A percentile compares a stretch with the other conserved stretches of the same genome.
Conservation (phyloP, 2,797 vertebrate genomes). For the Malacoctenus gilli region DNA sequence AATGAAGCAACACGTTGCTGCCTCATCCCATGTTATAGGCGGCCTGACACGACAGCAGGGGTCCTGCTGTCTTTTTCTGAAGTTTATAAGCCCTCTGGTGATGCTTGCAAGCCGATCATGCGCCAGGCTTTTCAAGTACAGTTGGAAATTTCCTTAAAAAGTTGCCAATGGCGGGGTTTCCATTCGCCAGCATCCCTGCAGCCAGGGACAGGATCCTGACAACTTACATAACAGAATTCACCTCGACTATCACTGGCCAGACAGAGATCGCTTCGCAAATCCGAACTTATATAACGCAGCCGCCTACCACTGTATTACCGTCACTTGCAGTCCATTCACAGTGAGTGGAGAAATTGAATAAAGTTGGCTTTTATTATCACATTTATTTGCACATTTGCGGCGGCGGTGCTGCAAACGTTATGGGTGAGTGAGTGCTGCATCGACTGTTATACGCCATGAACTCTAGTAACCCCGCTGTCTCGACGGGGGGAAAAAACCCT, state of each 20-base stretch:
- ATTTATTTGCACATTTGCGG: background rate
- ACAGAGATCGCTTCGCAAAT: slow-evolving; percentile 52
- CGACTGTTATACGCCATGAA: slow-evolving; percentile 62
- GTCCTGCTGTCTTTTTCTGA: background rate
- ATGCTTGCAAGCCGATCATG: too few relatives aligned
- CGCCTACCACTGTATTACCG: slow-evolving; percentile 26
- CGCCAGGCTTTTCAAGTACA: too few relatives aligned
- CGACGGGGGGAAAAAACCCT: slow-evolving; percentile 18
- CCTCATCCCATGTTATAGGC: too few relatives aligned
- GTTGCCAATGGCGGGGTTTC: slow-evolving; percentile 18
- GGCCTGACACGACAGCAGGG: slow-evolving; percentile 7
- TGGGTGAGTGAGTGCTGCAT: slow-evolving; percentile 50
- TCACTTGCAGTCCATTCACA: slow-evolving; percentile 22
- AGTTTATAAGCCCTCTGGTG: slow-evolving; percentile 2
- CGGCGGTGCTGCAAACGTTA: background rate
- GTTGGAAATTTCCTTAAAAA: background rate
- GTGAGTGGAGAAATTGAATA: background rate
- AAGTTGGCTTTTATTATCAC: too few relatives aligned
- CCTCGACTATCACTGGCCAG: slow-evolving; percentile 29
- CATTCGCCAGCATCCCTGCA: slow-evolving; percentile 25
- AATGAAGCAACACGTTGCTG: background rate
- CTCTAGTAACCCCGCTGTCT: slow-evolving; percentile 77
- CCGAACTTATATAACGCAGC: slow-evolving; percentile 62
- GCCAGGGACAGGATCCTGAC: slow-evolving; percentile 33
- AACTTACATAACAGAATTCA: slow-evolving; percentile 67